Percentiles rank a stretch among this genome's conserved stretches.
Conservation (phyloP, 2,797 vertebrate species). For the Neomorphus geoffroyi region DNA sequence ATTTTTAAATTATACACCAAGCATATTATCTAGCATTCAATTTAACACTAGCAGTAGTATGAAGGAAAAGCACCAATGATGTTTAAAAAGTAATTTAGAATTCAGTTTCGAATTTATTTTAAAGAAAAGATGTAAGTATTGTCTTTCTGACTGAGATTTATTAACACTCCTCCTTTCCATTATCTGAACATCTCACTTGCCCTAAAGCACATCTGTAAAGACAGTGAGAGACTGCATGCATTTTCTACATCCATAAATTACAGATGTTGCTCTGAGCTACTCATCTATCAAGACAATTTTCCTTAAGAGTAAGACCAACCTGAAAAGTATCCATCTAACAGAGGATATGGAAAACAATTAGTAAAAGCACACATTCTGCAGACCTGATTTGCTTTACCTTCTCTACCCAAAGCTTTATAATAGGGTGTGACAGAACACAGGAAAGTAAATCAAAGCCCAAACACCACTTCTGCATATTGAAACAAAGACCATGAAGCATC, state of each 20-base stretch:
- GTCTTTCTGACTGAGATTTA: slow-evolving; percentile 70
- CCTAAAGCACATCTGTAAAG: slow-evolving; percentile 67
- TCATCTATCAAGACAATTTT: slow-evolving; percentile 64
- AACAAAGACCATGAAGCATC: not conserved
- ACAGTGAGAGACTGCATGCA: not conserved
- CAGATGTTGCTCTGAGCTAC: slow-evolving; percentile 53
- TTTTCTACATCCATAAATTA: slow-evolving; percentile 67
- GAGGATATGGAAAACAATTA: slow-evolving; percentile 42
- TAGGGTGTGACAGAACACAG: not conserved
- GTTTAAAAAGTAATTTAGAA: slow-evolving; percentile 62
- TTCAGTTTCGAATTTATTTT: slow-evolving; percentile 68
- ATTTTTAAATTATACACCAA: slow-evolving; percentile 53
- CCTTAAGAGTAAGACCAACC: slow-evolving; percentile 27
- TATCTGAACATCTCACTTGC: slow-evolving; percentile 69
- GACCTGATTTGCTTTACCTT: slow-evolving; percentile 30
- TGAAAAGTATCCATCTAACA: slow-evolving; percentile 29
- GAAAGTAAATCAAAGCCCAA: slow-evolving; percentile 37
- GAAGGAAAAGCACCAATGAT: slow-evolving; percentile 4
- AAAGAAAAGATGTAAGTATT: slow-evolving; percentile 61
- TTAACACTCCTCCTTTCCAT: slow-evolving; percentile 52
- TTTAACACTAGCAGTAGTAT: slow-evolving; percentile 32
- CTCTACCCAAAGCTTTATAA: not conserved
- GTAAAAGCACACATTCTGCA: slow-evolving; percentile 12
- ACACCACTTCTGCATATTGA: not conserved
- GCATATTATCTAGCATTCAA: slow-evolving; percentile 19